Evolutionary conservation across 2,888 invertebrate genomes (phyloP).

Genomic region (Trichacis sp.): DNA sequence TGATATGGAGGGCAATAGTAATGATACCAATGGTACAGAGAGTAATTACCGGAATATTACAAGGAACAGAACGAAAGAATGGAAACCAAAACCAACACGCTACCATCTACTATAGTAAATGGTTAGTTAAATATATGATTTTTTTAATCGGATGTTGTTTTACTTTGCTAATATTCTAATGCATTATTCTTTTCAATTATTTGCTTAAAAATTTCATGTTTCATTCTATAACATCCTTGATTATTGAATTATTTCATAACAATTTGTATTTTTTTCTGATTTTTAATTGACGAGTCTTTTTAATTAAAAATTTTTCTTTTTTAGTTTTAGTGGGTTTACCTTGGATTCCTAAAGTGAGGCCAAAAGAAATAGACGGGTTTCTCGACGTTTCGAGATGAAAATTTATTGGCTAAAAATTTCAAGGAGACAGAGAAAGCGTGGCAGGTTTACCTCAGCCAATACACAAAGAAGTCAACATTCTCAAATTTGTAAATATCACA

Average conservation of each 20-base stretch:
- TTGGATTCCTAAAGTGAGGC: slow-evolving; percentile 96
- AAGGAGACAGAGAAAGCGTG: slow-evolving; percentile 86
- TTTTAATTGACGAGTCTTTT: no score
- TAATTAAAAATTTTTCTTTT: no score
- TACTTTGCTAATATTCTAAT: no score
- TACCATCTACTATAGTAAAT: slow-evolving; percentile 64
- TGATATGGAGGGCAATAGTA: slow-evolving; percentile 52
- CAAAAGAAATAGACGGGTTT: slow-evolving; percentile 93
- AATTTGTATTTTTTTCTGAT: no score
- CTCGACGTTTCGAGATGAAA: slow-evolving; percentile 91
- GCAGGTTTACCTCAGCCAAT: slow-evolving; percentile 97
- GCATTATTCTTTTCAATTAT: no score
- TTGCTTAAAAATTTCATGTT: no score
- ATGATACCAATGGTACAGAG: slow-evolving; percentile 16
- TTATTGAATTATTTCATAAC: no score
- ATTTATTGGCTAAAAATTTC: slow-evolving; percentile 95
- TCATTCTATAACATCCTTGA: no score
- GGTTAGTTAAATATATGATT: no score
- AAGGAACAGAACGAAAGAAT: slow-evolving; percentile 67
- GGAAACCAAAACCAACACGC: slow-evolving; percentile 70
- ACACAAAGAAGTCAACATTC: slow-evolving; percentile 92
- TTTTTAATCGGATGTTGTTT: no score
- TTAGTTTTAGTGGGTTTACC: slow-evolving; percentile 78
- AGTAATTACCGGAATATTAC: slow-evolving; percentile 50
- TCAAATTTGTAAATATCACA: slow-evolving; percentile 75